phyloP scores from a whole-genome alignment of 92 coral and sea anemone species.

The Parazoanthus atlanticus region DNA sequence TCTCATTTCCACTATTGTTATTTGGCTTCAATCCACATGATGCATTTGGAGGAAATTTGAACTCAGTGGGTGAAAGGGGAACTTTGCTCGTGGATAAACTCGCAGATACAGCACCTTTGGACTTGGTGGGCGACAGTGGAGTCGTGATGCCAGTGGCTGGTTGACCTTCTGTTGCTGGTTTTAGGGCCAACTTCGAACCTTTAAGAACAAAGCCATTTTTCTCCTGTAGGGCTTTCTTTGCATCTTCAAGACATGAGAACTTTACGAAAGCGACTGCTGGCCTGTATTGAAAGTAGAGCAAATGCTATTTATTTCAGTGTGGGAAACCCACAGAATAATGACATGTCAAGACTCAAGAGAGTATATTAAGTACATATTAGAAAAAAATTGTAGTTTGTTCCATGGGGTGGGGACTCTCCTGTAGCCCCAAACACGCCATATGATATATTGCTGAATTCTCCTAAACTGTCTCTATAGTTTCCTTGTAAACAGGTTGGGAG shows the following conservation, averaged over 20 bases:
- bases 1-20: background rate
- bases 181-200: slow-evolving; percentile 50
- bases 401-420: no score
- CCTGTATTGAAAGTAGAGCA: background rate
- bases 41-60: background rate
- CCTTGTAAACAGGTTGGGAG: no score
- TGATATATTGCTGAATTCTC: no score
- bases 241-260: slow-evolving; percentile 62
- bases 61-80: background rate
- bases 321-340: no score
- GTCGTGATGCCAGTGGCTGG: background rate
- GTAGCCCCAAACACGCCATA: no score
- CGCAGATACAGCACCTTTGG: background rate
- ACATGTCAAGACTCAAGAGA: no score
- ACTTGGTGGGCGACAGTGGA: background rate
- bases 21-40: no score
- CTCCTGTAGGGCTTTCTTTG: slow-evolving; percentile 61
- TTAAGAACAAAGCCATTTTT: slow-evolving; percentile 55
- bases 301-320: no score
- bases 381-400: no score
- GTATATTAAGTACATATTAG: no score
- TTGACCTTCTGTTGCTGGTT: slow-evolving; percentile 37
- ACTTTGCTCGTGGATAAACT: background rate
- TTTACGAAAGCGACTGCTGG: slow-evolving; percentile 65
- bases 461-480: no score